A percentile compares a stretch with the other conserved stretches of the same genome.
Conservation (phyloP, 2,888 invertebrate genomes). For the Cosmopolites sordidus region DNA sequence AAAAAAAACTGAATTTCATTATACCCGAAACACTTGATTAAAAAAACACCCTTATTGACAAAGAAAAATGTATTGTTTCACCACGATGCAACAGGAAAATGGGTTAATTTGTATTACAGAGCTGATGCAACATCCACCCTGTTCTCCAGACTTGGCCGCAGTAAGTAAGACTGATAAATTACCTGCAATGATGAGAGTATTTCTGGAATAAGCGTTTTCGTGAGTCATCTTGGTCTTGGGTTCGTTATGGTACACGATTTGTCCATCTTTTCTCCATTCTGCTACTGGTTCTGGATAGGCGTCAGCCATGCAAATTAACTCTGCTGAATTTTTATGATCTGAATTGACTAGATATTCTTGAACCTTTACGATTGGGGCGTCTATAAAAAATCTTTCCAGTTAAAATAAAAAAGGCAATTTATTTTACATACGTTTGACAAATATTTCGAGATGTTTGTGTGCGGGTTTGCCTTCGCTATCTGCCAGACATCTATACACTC, state of each 20-base stretch:
- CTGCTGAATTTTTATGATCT: slow-evolving; percentile 45
- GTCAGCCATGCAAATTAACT: slow-evolving; percentile 48
- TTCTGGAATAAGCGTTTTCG: slow-evolving; percentile 32
- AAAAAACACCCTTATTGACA: too few relatives aligned
- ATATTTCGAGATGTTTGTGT: slow-evolving; percentile 39
- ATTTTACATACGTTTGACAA: slow-evolving; percentile 42
- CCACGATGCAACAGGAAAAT: too few relatives aligned
- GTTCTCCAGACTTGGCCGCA: too few relatives aligned
- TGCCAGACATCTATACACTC: slow-evolving; percentile 50
- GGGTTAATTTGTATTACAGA: too few relatives aligned
- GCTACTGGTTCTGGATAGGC: slow-evolving; percentile 46
- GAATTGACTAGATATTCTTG: slow-evolving; percentile 47
- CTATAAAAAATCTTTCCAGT: slow-evolving; percentile 36
- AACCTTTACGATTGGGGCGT: slow-evolving; percentile 47
- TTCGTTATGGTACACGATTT: slow-evolving; percentile 31
- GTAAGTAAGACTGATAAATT: too few relatives aligned
- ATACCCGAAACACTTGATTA: too few relatives aligned
- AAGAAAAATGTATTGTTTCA: too few relatives aligned
- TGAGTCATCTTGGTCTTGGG: slow-evolving; percentile 30
- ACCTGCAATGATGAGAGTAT: slow-evolving; percentile 26
- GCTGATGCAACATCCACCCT: too few relatives aligned
- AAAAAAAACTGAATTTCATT: too few relatives aligned
- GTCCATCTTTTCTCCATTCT: slow-evolving; percentile 42
- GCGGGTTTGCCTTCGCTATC: slow-evolving; percentile 43
- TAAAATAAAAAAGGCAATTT: not conserved